Evolutionary conservation across 2,113 vertebrate species (phyloP).

Genomic region (Muntiacus reevesi): DNA sequence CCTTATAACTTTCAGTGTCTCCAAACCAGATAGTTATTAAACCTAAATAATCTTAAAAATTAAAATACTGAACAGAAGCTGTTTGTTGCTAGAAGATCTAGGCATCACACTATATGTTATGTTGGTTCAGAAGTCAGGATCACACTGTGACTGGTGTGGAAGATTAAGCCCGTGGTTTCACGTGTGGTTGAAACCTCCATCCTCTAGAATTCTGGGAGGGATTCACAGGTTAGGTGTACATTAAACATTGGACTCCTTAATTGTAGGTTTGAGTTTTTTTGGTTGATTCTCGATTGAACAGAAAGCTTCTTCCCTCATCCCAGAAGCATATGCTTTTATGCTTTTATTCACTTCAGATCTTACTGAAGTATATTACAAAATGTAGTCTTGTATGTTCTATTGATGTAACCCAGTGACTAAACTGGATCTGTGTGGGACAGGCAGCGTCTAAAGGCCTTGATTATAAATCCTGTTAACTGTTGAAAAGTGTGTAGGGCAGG

Average conservation of each 20-base stretch:
- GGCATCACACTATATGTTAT: neutral
- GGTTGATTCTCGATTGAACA: neutral
- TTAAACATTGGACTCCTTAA: neutral
- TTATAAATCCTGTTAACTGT: neutral
- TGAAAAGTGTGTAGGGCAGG: neutral
- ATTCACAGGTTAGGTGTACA: neutral
- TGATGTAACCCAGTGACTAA: neutral
- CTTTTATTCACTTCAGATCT: neutral
- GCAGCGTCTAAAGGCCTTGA: neutral
- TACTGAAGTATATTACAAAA: neutral
- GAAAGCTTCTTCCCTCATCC: neutral
- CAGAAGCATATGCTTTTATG: neutral
- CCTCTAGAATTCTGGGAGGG: neutral
- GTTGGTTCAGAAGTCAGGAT: neutral
- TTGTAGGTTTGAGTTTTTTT: neutral
- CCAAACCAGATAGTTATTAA: neutral
- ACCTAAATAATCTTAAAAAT: neutral
- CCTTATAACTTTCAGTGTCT: neutral
- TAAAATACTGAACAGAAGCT: neutral
- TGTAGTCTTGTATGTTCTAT: neutral
- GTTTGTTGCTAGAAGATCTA: neutral
- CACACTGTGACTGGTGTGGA: neutral
- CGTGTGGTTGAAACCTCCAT: neutral
- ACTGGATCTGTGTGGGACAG: neutral
- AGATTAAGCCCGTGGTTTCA: neutral